phyloP scores from a whole-genome alignment of 2,113 vertebrate species.

The Archilochus colubris region DNA sequence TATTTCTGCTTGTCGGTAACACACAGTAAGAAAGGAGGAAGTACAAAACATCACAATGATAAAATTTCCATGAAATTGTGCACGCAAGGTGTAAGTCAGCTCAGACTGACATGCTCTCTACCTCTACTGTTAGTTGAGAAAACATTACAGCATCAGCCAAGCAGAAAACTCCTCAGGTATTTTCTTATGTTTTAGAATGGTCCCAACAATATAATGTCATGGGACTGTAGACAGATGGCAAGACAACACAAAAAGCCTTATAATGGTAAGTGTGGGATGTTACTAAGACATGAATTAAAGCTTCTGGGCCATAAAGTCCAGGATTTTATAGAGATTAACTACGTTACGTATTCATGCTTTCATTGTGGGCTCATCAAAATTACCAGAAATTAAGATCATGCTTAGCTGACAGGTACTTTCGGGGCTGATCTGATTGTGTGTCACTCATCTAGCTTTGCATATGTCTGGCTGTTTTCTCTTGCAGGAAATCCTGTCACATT shows the following conservation, averaged over 20 bases:
- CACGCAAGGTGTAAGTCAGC: neutral
- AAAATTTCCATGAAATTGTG: neutral
- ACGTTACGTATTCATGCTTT: constrained; percentile 1
- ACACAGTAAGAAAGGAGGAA: accelerated
- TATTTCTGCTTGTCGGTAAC: neutral
- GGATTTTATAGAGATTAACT: constrained; percentile 54
- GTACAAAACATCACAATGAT: neutral
- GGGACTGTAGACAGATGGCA: constrained; percentile 68
- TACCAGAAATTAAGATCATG: neutral
- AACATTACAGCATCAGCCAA: neutral
- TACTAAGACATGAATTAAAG: constrained; percentile 61
- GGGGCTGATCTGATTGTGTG: neutral
- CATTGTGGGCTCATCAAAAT: constrained; percentile 41
- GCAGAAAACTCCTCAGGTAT: neutral
- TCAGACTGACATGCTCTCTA: neutral
- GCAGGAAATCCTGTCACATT: neutral
- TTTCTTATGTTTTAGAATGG: constrained; percentile 15
- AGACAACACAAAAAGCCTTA: constrained; percentile 51
- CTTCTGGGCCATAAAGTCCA: constrained; percentile 43
- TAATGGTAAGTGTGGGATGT: constrained; percentile 45
- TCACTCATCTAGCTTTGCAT: neutral
- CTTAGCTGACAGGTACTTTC: constrained; percentile 24
- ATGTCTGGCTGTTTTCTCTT: neutral
- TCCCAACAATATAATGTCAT: neutral
- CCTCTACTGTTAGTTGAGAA: neutral